These are phyloP conservation scores for Strongylocentrotus purpuratus DNA, from an alignment of 35 echinoderm and acorn worm species.

Conservation along the genomic window DNA sequence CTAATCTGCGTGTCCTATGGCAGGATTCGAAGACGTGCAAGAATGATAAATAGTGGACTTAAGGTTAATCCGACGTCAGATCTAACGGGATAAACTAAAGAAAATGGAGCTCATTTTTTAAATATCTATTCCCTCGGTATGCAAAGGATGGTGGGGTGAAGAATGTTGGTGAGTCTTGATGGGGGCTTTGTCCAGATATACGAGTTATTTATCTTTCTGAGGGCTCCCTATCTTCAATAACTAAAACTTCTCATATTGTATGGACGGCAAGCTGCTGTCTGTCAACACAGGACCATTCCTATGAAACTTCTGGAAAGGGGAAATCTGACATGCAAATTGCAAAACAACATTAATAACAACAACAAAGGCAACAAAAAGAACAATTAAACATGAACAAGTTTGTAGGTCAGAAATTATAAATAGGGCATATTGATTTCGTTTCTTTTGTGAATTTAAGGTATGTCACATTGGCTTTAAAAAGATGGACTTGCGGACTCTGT, in stretches of 20 bases:
- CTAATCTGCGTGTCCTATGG: not conserved
- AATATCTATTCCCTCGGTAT: not conserved
- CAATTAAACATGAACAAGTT: too few species aligned
- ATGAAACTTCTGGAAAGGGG: too few species aligned
- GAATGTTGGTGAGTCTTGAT: not conserved
- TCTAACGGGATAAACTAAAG: not conserved
- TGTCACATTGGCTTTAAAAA: too few species aligned
- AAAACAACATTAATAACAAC: too few species aligned
- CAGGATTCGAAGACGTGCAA: not conserved
- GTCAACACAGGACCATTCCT: too few species aligned
- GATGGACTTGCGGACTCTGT: too few species aligned
- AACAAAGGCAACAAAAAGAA: too few species aligned
- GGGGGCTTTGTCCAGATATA: not conserved
- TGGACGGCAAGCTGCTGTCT: not conserved
- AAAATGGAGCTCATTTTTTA: not conserved
- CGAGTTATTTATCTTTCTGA: not conserved
- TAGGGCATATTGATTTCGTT: too few species aligned
- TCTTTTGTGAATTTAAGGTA: too few species aligned
- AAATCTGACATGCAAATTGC: too few species aligned
- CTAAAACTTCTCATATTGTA: not conserved
- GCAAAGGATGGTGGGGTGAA: not conserved
- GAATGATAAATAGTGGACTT: conserved; percentile 10
- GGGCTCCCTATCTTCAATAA: not conserved
- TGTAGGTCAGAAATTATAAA: too few species aligned
- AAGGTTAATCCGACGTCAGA: not conserved